Conservation (phyloP, 1,140 invertebrate species). For the Campodea augens region DNA sequence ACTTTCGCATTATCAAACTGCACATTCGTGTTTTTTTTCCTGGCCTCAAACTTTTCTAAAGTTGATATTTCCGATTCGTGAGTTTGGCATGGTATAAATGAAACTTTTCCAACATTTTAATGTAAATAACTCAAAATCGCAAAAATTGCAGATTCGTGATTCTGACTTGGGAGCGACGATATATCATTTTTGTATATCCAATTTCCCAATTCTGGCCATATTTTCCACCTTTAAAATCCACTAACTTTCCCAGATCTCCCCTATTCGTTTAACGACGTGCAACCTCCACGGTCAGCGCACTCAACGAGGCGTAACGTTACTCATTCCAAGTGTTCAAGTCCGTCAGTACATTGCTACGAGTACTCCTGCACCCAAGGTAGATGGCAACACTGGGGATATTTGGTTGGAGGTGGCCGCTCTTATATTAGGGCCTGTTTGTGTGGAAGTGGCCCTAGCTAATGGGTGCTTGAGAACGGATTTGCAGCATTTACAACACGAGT, state of each 20-base stretch:
- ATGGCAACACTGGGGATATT: constrained; percentile 29
- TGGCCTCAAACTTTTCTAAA: no score
- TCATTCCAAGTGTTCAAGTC: constrained; percentile 57
- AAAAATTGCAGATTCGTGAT: no score
- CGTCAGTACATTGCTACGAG: constrained; percentile 42
- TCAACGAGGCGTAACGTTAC: constrained; percentile 68
- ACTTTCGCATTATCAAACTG: no score
- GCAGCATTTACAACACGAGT: constrained; percentile 56
- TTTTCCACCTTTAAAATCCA: no score
- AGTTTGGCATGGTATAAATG: no score
- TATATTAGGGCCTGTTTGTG: constrained; percentile 65
- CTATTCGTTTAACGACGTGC: constrained; percentile 70
- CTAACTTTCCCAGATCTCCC: constrained; percentile 43
- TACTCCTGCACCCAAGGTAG: constrained; percentile 19
- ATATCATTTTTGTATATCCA: no score
- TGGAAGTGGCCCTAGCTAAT: constrained; percentile 77
- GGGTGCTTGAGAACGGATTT: constrained; percentile 51
- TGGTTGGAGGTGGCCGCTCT: constrained; percentile 90
- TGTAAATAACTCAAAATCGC: no score
- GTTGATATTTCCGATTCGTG: no score
- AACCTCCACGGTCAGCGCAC: constrained; percentile 84
- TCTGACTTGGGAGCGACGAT: no score
- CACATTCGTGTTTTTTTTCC: no score
- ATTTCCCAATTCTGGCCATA: no score
- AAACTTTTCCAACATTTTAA: no score